phyloP scores from a whole-genome alignment of 2,113 vertebrate species.

The Pao palembangensis region DNA sequence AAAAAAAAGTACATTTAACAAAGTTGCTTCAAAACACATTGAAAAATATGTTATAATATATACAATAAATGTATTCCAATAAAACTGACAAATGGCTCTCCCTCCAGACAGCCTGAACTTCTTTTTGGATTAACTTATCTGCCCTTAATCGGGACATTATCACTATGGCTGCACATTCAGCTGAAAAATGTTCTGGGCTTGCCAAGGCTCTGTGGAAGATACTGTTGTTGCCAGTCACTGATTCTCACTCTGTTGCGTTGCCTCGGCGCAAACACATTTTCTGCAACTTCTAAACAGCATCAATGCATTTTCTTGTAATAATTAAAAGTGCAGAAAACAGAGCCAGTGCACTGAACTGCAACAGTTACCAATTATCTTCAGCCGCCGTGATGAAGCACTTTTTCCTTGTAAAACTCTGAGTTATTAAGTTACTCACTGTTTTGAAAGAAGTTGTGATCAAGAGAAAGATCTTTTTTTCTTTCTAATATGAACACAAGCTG shows the following conservation, averaged over 20 bases:
- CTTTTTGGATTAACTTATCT: conserved; percentile 57
- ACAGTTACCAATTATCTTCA: conserved; percentile 28
- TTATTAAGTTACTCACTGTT: conserved; percentile 26
- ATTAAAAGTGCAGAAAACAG: conserved; percentile 13
- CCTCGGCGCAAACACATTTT: conserved; percentile 29
- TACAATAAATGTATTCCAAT: no score
- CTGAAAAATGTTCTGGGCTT: conserved; percentile 36
- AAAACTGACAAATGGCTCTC: conserved; percentile 1
- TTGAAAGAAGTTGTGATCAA: conserved; percentile 21
- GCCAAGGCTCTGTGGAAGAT: conserved; percentile 25
- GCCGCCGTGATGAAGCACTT: conserved; percentile 13
- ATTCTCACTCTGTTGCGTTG: conserved; percentile 15
- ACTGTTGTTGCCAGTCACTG: conserved; percentile 24
- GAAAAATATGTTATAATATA: no score
- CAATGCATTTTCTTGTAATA: conserved; percentile 29
- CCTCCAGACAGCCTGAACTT: conserved; percentile 29
- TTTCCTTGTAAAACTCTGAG: conserved; percentile 13
- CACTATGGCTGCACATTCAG: conserved; percentile 33
- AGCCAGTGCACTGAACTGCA: conserved; percentile 21
- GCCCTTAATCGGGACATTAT: conserved; percentile 57
- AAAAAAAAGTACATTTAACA: no score
- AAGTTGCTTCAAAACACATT: no score
- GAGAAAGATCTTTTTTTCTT: conserved; percentile 12
- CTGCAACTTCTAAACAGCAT: conserved; percentile 34
- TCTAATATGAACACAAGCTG: conserved; percentile 20